phyloP scores from a whole-genome alignment of 2,113 vertebrate genomes.

The Phoenicopterus ruber region DNA sequence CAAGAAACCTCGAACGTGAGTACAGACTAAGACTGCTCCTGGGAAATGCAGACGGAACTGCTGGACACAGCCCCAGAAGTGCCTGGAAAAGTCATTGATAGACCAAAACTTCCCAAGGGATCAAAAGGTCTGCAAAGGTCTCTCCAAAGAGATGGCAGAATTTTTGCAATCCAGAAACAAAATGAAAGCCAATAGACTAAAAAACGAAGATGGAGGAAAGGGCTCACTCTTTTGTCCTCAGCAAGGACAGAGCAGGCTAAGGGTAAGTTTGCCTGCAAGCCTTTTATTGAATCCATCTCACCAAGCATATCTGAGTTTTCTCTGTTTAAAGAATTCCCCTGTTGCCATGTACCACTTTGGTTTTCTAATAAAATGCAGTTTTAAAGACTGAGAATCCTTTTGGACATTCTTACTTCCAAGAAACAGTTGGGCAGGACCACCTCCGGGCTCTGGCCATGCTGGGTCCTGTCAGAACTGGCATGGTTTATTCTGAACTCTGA shows the following conservation, averaged over 20 bases:
- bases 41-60: neutral
- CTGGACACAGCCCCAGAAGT: neutral
- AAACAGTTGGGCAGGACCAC: neutral
- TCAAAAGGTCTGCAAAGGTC: neutral
- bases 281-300: neutral
- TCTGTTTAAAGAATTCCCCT: neutral
- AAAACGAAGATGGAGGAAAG: neutral
- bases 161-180: neutral
- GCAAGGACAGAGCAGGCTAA: neutral
- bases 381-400: neutral
- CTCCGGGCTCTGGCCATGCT: neutral
- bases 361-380: neutral
- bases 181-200: neutral
- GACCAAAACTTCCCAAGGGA: neutral
- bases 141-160: neutral
- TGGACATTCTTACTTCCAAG: neutral
- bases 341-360: neutral
- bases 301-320: neutral
- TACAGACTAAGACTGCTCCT: neutral
- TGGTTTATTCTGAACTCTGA: neutral
- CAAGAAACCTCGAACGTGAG: neutral
- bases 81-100: neutral
- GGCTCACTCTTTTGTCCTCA: neutral
- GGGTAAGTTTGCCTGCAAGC: neutral
- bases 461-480: neutral